phyloP scores from a whole-genome alignment of 1,140 invertebrate genomes.

The Drosophila mauritiana region DNA sequence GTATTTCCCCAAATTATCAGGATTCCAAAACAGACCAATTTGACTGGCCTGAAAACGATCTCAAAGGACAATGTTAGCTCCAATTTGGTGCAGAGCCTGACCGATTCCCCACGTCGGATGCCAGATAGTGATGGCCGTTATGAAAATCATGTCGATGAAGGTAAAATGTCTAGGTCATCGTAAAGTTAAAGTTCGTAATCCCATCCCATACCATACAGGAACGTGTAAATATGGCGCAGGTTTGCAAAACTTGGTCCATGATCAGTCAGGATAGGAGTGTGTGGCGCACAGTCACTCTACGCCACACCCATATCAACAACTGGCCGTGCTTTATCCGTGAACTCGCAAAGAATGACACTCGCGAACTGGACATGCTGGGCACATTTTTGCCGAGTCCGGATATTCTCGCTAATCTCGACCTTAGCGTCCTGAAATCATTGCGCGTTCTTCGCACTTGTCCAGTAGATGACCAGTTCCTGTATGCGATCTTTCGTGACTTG shows the following conservation, averaged over 20 bases:
- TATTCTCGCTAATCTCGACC: constrained; percentile 21
- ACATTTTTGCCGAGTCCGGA: constrained; percentile 14
- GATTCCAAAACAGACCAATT: constrained; percentile 14
- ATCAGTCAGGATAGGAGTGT: constrained; percentile 89
- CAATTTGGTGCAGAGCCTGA: constrained; percentile 15
- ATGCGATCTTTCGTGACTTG: constrained; percentile 18
- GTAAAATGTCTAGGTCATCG: constrained; percentile 5
- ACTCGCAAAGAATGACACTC: constrained; percentile 39
- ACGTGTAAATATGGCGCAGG: constrained; percentile 89
- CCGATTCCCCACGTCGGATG: constrained; percentile 12
- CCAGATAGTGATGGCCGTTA: constrained; percentile 41
- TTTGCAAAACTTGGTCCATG: constrained; percentile 91
- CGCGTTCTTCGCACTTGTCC: constrained; percentile 46
- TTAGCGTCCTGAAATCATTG: constrained; percentile 34
- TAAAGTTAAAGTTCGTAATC: too few relatives aligned
- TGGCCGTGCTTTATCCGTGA: constrained; percentile 85
- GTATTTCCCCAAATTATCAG: constrained; percentile 1
- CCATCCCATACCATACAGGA: constrained; percentile 19
- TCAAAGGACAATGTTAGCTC: constrained; percentile 17
- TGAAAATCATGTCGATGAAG: constrained; percentile 53
- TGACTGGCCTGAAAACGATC: constrained; percentile 19
- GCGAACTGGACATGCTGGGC: constrained; percentile 64
- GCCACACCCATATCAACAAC: constrained; percentile 90
- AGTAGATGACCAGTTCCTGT: constrained; percentile 39
- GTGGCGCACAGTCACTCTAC: constrained; percentile 92